A percentile compares a stretch with the other conserved stretches of the same genome.
phyloP scores from a whole-genome alignment of 2,113 vertebrate species.

The Naja naja region DNA sequence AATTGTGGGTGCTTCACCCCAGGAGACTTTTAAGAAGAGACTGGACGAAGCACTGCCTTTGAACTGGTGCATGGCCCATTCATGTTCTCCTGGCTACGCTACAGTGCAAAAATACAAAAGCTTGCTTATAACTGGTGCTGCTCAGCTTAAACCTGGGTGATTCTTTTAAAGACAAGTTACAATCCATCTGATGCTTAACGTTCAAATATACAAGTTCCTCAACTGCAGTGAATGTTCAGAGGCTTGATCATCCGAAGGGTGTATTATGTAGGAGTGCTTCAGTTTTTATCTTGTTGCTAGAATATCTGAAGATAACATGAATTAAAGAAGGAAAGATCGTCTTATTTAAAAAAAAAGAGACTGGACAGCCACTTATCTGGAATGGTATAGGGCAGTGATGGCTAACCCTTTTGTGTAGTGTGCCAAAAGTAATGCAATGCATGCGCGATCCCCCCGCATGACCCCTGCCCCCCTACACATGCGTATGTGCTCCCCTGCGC shows the following conservation, averaged over 20 bases:
- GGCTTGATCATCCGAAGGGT: background rate
- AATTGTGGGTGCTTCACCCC: background rate
- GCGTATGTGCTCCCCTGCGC: no score
- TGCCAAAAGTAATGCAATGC: no score
- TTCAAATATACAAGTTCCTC: background rate
- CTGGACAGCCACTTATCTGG: background rate
- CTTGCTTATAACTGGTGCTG: conserved; percentile 89
- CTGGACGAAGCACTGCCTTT: conserved; percentile 81
- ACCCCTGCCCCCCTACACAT: no score
- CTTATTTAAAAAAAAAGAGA: no score
- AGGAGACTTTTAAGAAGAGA: background rate
- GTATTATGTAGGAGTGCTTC: background rate
- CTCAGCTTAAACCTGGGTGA: conserved; percentile 61
- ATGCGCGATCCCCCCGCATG: no score
- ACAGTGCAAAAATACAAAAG: conserved; percentile 78
- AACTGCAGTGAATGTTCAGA: background rate
- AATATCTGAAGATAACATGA: background rate
- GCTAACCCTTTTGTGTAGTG: no score
- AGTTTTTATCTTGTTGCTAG: background rate
- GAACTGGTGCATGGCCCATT: conserved; percentile 67
- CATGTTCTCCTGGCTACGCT: conserved; percentile 75
- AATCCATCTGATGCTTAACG: conserved; percentile 25
- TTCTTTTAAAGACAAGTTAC: conserved; percentile 88
- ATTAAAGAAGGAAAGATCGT: background rate
- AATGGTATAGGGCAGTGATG: background rate